These are phyloP conservation scores for Tamias sibiricus DNA, from an alignment of 2,113 vertebrate genomes.

Conservation along the genomic window DNA sequence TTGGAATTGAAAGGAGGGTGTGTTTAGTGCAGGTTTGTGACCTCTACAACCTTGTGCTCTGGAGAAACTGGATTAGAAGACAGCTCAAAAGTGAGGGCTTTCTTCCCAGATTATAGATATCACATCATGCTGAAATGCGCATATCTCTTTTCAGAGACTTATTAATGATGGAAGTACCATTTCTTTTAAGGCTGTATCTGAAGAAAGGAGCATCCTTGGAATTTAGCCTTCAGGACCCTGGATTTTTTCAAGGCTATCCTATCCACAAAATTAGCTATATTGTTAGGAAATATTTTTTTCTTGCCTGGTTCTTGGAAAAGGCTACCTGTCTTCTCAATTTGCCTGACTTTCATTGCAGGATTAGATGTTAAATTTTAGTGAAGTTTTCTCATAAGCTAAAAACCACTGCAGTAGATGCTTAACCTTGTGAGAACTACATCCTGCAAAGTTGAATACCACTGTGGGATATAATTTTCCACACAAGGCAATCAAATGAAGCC, in stretches of 20 bases:
- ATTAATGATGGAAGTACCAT: background rate
- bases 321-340: background rate
- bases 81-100: background rate
- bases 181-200: background rate
- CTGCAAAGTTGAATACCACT: background rate
- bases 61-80: background rate
- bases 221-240: background rate
- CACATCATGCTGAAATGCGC: background rate
- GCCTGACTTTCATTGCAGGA: background rate
- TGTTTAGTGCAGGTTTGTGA: slow-evolving; percentile 9
- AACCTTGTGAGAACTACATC: background rate
- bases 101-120: background rate
- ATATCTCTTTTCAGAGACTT: background rate
- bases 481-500: background rate
- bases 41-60: background rate
- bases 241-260: background rate
- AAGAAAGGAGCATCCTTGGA: background rate
- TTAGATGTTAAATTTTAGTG: background rate
- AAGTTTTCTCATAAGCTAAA: background rate
- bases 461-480: background rate
- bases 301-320: background rate
- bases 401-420: background rate
- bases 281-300: background rate
- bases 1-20: slow-evolving; percentile 43
- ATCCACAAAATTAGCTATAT: background rate